Percentiles rank a stretch among this genome's conserved stretches.
Evolutionary conservation across 2,113 vertebrate species (phyloP).

Genomic region (Hystrix brachyura): DNA sequence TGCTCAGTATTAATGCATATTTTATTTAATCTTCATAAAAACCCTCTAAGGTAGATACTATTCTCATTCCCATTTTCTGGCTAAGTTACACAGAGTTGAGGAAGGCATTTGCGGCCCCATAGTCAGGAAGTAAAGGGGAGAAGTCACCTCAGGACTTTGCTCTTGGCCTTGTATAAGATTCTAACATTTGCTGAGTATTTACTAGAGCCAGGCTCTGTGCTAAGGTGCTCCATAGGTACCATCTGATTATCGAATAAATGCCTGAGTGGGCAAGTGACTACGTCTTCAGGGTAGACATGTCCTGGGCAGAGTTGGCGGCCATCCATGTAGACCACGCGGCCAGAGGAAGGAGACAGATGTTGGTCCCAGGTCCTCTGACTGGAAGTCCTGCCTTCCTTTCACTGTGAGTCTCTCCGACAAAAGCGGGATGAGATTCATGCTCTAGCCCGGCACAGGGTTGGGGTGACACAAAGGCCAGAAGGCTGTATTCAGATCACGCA

Average conservation of each 20-base stretch:
- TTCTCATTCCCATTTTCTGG: not conserved
- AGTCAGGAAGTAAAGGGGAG: not conserved
- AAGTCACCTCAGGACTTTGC: not conserved
- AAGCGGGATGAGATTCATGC: not conserved
- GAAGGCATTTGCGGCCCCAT: not conserved
- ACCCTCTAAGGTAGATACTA: not conserved
- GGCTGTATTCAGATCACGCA: not conserved
- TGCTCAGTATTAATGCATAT: not conserved
- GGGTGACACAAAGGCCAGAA: not conserved
- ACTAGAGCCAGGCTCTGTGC: not conserved
- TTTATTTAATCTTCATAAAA: not conserved
- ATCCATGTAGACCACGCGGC: not conserved
- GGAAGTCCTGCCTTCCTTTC: not conserved
- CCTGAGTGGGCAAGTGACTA: not conserved
- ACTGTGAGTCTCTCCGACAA: not conserved
- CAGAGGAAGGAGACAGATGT: not conserved
- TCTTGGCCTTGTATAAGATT: not conserved
- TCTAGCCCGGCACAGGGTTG: not conserved
- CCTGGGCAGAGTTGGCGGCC: not conserved
- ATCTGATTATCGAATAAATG: not conserved
- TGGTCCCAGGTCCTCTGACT: not conserved
- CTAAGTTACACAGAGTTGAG: not conserved
- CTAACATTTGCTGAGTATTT: fast-evolving
- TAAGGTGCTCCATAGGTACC: not conserved
- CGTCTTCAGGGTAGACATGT: not conserved